Conservation (phyloP, 1,140 invertebrate genomes). For the Cephus cinctus region DNA sequence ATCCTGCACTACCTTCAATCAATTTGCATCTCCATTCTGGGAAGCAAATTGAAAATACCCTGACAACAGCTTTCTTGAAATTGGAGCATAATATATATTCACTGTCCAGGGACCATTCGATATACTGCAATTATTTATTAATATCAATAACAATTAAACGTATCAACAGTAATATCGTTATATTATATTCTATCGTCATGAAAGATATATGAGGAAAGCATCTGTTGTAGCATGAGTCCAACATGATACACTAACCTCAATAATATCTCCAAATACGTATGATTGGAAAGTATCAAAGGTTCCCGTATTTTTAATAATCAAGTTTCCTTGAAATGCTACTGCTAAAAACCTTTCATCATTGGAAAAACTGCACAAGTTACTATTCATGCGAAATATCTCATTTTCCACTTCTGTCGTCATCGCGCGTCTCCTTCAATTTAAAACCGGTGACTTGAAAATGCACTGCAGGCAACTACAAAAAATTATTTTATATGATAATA, state of each 20-base stretch:
- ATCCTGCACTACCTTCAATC: conserved; percentile 42
- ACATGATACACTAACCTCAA: conserved; percentile 42
- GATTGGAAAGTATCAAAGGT: conserved; percentile 29
- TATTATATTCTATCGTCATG: not conserved
- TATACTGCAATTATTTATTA: conserved; percentile 25
- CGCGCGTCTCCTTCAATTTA: too few relatives aligned
- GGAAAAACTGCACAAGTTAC: conserved; percentile 48
- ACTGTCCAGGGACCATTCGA: conserved; percentile 47
- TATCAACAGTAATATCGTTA: not conserved
- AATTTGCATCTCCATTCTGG: conserved; percentile 49
- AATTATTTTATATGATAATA: too few relatives aligned
- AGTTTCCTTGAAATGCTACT: conserved; percentile 37
- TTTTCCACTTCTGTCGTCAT: conserved; percentile 21
- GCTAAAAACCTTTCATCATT: conserved; percentile 42
- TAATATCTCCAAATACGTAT: conserved; percentile 39
- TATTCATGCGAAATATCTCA: conserved; percentile 39
- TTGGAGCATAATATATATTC: conserved; percentile 46
- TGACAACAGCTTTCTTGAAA: conserved; percentile 38
- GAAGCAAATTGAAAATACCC: conserved; percentile 40
- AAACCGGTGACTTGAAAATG: too few relatives aligned
- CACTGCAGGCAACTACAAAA: too few relatives aligned
- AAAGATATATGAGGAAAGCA: not conserved
- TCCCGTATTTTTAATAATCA: conserved; percentile 34
- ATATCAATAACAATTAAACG: conserved; percentile 8
- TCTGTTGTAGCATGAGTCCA: not conserved